Evolutionary conservation across 1,140 invertebrate genomes (phyloP).

Genomic region (Neotoxoptera formosana): DNA sequence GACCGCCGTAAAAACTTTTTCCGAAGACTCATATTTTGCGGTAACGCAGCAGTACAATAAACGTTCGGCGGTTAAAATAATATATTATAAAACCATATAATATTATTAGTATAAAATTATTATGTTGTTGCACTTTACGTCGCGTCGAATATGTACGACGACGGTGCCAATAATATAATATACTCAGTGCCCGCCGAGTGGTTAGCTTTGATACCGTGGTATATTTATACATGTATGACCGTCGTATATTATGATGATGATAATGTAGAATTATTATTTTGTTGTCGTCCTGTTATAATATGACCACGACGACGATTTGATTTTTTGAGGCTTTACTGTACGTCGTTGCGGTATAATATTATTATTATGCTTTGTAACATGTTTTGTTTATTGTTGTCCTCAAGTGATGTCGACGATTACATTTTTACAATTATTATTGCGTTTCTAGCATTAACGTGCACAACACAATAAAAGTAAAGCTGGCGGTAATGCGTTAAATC

Average conservation of each 20-base stretch:
- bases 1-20: not conserved
- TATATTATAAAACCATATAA: not conserved
- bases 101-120: not conserved
- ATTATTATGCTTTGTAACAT: not conserved
- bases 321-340: not conserved
- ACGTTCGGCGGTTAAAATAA: not conserved
- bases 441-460: not conserved
- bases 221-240: not conserved
- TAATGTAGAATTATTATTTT: not conserved
- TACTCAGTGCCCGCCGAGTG: no score
- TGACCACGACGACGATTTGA: not conserved
- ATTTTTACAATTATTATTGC: not conserved
- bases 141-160: not conserved
- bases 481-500: not conserved
- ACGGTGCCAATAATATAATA: no score
- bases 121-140: not conserved
- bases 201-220: not conserved
- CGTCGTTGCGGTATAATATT: not conserved
- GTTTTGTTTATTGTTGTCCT: not conserved
- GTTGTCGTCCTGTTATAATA: not conserved
- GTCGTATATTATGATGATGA: not conserved
- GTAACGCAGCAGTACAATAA: not conserved
- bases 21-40: not conserved
- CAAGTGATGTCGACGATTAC: not conserved
- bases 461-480: not conserved